A percentile compares a stretch with the other conserved stretches of the same genome.
Evolutionary conservation across 2,797 vertebrate genomes (phyloP).

Genomic region (Cichlasoma orientale): DNA sequence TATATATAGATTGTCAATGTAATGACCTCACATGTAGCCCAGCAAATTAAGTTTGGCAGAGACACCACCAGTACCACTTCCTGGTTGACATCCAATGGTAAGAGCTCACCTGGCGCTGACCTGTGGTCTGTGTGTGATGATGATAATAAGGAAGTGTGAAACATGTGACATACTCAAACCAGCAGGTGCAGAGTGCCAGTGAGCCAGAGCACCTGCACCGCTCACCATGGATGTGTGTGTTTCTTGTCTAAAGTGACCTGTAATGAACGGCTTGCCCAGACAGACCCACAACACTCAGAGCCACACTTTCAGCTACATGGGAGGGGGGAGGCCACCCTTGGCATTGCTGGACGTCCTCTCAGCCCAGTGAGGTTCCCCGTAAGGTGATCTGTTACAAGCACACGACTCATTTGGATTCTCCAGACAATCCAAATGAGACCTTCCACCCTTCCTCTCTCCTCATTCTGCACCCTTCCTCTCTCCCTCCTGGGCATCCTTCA

Average conservation of each 20-base stretch:
- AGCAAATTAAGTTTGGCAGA: constrained; percentile 72
- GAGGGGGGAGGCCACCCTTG: constrained; percentile 23
- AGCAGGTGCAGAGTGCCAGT: constrained; percentile 50
- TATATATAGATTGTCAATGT: constrained; percentile 59
- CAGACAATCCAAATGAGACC: constrained; percentile 54
- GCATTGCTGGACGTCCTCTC: constrained; percentile 45
- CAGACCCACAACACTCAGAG: constrained; percentile 34
- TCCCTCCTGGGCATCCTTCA: constrained; percentile 37
- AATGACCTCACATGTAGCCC: constrained; percentile 68
- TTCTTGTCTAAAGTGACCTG: constrained; percentile 47
- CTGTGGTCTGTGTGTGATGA: constrained; percentile 46
- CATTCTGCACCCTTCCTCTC: background rate
- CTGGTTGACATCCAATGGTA: constrained; percentile 53
- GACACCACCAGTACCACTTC: constrained; percentile 49
- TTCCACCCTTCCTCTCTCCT: background rate
- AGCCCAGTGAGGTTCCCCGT: constrained; percentile 40
- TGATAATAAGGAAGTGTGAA: constrained; percentile 39
- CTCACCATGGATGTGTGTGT: constrained; percentile 49
- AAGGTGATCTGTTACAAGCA: constrained; percentile 72
- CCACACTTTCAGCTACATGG: constrained; percentile 23
- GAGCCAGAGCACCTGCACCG: constrained; percentile 45
- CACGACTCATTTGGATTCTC: constrained; percentile 65
- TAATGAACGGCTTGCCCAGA: constrained; percentile 17
- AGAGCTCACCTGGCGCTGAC: constrained; percentile 68
- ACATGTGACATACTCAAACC: constrained; percentile 54